These are phyloP conservation scores for Alca torda DNA, from an alignment of 2,797 vertebrate genomes.

Conservation along the genomic window DNA sequence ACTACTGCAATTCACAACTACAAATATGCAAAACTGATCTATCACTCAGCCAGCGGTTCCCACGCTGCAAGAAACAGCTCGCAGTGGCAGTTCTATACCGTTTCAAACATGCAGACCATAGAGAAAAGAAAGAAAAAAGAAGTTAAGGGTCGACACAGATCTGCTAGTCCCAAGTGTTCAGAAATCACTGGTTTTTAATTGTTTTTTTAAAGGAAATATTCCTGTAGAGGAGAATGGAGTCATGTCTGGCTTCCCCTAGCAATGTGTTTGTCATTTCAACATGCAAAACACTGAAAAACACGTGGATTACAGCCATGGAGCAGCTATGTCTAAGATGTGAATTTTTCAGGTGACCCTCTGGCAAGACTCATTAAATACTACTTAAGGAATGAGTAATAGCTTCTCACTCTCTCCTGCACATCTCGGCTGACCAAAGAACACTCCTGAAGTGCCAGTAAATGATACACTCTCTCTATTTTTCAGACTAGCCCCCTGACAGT, in stretches of 20 bases:
- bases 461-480: neutral
- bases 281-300: neutral
- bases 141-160: neutral
- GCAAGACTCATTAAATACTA: neutral
- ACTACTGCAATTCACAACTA: neutral
- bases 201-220: neutral
- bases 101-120: neutral
- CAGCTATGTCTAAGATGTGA: neutral
- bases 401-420: neutral
- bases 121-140: neutral
- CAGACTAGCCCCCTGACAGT: neutral
- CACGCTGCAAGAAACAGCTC: neutral
- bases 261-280: neutral
- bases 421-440: neutral
- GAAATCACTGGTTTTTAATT: neutral
- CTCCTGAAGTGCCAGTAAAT: neutral
- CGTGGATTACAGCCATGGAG: neutral
- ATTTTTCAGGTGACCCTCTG: constrained; percentile 32
- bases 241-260: neutral
- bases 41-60: neutral
- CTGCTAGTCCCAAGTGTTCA: neutral
- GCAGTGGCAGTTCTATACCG: neutral
- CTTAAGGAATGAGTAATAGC: constrained; percentile 13
- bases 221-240: neutral
- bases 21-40: constrained; percentile 2